Percentiles rank a stretch among this genome's conserved stretches.
phyloP scores from a whole-genome alignment of 1,140 invertebrate species.

The Cotesia typhae region DNA sequence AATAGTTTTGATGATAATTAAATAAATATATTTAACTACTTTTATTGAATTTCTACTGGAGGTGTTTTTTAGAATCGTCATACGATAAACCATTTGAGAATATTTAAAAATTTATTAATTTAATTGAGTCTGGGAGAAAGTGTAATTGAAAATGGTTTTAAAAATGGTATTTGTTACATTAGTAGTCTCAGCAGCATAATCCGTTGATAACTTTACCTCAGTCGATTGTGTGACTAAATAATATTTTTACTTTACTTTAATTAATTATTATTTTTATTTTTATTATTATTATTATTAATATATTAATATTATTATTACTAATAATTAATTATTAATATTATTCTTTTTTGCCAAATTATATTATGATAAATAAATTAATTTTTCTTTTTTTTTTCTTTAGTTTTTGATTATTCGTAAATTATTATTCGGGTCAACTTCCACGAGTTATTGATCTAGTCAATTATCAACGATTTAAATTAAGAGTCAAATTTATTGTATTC shows the following conservation, averaged over 20 bases:
- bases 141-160: not conserved
- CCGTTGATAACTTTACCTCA: conserved; percentile 57
- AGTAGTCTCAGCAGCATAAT: conserved; percentile 61
- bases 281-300: conserved; percentile 17
- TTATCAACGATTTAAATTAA: conserved; percentile 36
- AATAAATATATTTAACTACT: too few relatives aligned
- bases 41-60: not conserved
- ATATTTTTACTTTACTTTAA: conserved; percentile 33
- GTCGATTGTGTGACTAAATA: conserved; percentile 24
- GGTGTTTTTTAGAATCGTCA: not conserved
- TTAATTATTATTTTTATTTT: conserved; percentile 34
- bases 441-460: conserved; percentile 52
- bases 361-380: conserved; percentile 18
- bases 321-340: not conserved
- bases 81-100: not conserved
- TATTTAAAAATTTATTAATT: not conserved
- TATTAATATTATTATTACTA: conserved; percentile 24
- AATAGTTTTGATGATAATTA: too few relatives aligned
- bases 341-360: not conserved
- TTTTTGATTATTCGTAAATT: conserved; percentile 33
- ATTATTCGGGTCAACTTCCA: conserved; percentile 39
- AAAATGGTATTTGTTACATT: conserved; percentile 58
- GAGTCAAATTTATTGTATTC: conserved; percentile 17
- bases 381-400: conserved; percentile 24
- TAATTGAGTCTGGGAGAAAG: not conserved